Conservation (phyloP, 2,888 invertebrate genomes). For the Lucinisca nassula region DNA sequence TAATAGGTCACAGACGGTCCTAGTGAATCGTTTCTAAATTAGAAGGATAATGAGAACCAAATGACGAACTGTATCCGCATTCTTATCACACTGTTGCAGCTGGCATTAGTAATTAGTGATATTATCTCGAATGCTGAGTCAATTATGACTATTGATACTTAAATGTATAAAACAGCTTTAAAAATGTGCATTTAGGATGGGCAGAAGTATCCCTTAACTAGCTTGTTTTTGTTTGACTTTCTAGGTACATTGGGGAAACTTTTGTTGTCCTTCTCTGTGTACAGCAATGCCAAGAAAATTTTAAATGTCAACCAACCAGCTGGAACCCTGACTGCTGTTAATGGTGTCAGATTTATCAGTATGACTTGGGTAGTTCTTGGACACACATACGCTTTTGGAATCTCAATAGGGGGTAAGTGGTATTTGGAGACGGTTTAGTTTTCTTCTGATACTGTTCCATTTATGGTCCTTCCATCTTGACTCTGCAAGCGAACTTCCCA, state of each 20-base stretch:
- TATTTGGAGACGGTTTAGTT: not conserved
- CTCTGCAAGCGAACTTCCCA: too few relatives aligned
- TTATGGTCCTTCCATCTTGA: too few relatives aligned
- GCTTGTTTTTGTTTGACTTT: not conserved
- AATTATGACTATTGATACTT: too few relatives aligned
- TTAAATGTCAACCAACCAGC: slow-evolving; percentile 71
- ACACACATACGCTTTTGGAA: slow-evolving; percentile 73
- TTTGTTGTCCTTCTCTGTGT: slow-evolving; percentile 73
- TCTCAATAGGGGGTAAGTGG: slow-evolving; percentile 25
- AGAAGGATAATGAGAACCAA: too few relatives aligned
- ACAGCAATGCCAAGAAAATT: slow-evolving; percentile 74
- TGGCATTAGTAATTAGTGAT: too few relatives aligned
- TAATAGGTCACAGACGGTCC: too few relatives aligned
- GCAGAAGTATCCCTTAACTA: too few relatives aligned
- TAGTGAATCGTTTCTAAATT: too few relatives aligned
- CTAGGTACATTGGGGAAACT: slow-evolving; percentile 30
- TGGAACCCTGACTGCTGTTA: slow-evolving; percentile 90
- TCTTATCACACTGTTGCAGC: too few relatives aligned
- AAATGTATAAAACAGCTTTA: too few relatives aligned
- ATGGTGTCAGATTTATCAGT: slow-evolving; percentile 90
- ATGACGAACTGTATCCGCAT: too few relatives aligned
- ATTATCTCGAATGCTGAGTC: not conserved
- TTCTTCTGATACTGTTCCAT: not conserved
- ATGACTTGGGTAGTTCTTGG: slow-evolving; percentile 86
- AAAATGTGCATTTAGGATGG: too few relatives aligned